phyloP scores from a whole-genome alignment of 2,113 vertebrate genomes.

The Columba janthina region DNA sequence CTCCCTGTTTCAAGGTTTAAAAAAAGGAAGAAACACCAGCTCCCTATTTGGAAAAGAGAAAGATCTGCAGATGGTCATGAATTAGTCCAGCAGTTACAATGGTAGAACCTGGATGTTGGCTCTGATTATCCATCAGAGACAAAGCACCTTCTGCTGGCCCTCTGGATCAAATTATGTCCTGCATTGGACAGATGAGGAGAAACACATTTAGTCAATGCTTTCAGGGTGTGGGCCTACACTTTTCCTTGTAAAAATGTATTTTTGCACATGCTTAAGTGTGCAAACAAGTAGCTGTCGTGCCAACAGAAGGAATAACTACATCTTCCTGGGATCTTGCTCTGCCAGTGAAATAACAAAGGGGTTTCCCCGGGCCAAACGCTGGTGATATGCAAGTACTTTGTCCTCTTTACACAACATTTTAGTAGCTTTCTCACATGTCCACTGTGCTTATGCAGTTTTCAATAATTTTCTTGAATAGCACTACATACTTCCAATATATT shows the following conservation, averaged over 20 bases:
- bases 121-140: neutral
- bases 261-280: fast-evolving
- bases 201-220: neutral
- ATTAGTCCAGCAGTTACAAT: neutral
- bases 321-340: neutral
- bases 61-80: neutral
- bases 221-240: neutral
- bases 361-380: neutral
- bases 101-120: neutral
- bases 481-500: neutral
- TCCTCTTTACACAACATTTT: neutral
- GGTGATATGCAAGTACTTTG: neutral
- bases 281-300: neutral
- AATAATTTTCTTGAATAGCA: neutral
- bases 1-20: neutral
- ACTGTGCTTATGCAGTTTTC: neutral
- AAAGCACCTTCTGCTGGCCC: neutral
- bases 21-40: neutral
- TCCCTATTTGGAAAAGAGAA: neutral
- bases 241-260: neutral
- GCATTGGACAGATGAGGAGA: neutral
- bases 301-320: neutral
- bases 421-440: neutral
- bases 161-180: neutral
- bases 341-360: neutral